A percentile compares a stretch with the other conserved stretches of the same genome.
Conservation (phyloP, 2,888 invertebrate species). For the Nomada fabriciana region DNA sequence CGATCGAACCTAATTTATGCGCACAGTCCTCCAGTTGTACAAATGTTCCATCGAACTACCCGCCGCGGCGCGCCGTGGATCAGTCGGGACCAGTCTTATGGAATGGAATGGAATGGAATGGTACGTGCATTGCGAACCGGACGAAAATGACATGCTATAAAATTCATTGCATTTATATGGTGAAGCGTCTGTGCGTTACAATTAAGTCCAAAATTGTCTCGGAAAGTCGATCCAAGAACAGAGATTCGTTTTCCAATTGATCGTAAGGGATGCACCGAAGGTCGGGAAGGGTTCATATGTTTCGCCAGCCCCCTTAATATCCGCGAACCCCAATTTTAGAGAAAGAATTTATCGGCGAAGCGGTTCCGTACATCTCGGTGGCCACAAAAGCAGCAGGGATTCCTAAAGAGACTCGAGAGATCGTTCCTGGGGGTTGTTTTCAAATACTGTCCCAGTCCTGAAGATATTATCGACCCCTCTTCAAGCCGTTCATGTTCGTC, state of each 20-base stretch:
- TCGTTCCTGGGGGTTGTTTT: slow-evolving; percentile 65
- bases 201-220: slow-evolving; percentile 8
- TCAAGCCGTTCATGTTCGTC: slow-evolving; percentile 60
- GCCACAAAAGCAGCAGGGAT: slow-evolving; percentile 44
- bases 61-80: neutral
- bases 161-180: neutral
- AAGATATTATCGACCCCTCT: slow-evolving; percentile 62
- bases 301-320: slow-evolving; percentile 30
- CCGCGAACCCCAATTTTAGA: slow-evolving; percentile 70
- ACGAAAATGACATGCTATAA: neutral
- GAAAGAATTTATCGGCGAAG: slow-evolving; percentile 61
- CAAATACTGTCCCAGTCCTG: slow-evolving; percentile 58
- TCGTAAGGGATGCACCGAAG: slow-evolving; percentile 6
- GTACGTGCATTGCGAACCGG: neutral
- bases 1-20: slow-evolving; percentile 60
- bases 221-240: slow-evolving; percentile 13
- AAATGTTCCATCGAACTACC: neutral
- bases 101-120: neutral
- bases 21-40: slow-evolving; percentile 21
- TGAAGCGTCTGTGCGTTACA: slow-evolving; percentile 5
- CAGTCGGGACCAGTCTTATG: neutral
- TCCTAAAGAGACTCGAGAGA: slow-evolving; percentile 46
- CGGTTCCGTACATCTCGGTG: slow-evolving; percentile 36
- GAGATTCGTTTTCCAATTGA: slow-evolving; percentile 31
- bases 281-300: slow-evolving; percentile 34